phyloP scores from a whole-genome alignment of 1,140 invertebrate genomes.

The Probaryconus sp. region DNA sequence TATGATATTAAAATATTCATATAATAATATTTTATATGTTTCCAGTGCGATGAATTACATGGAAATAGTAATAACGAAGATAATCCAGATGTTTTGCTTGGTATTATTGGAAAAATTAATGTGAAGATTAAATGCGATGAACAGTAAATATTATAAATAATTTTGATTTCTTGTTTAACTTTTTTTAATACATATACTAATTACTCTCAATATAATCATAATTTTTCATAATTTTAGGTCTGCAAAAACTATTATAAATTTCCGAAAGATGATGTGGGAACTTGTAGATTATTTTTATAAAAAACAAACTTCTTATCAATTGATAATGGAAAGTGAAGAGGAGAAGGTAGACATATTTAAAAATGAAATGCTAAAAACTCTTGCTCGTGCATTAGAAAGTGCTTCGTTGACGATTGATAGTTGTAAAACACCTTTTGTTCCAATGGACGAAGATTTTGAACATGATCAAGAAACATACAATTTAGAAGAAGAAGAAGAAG shows the following conservation, averaged over 20 bases:
- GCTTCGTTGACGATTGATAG: too few species aligned
- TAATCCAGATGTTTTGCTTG: constrained; percentile 66
- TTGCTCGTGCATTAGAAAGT: constrained; percentile 30
- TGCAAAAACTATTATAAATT: constrained; percentile 69
- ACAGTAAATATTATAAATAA: constrained; percentile 68
- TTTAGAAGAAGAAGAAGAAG: too few species aligned
- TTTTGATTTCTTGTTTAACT: neutral
- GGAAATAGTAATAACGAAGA: constrained; percentile 38
- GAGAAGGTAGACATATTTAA: constrained; percentile 51
- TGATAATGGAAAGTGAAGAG: neutral
- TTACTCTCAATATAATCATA: constrained; percentile 6
- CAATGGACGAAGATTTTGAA: too few species aligned
- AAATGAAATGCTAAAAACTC: constrained; percentile 52
- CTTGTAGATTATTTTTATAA: constrained; percentile 79
- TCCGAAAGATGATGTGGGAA: constrained; percentile 77
- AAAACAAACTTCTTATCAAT: constrained; percentile 63
- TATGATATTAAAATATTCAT: neutral
- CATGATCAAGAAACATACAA: too few species aligned
- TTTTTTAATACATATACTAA: constrained; percentile 1
- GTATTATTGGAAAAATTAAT: constrained; percentile 67
- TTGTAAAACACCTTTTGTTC: too few species aligned
- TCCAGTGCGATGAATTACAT: constrained; percentile 23
- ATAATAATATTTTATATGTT: constrained; percentile 21
- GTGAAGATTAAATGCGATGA: constrained; percentile 71
- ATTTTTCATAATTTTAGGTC: constrained; percentile 17